A percentile compares a stretch with the other conserved stretches of the same genome.
These are phyloP conservation scores for Takifugu flavidus DNA, from an alignment of 2,113 vertebrate genomes.

Conservation along the genomic window DNA sequence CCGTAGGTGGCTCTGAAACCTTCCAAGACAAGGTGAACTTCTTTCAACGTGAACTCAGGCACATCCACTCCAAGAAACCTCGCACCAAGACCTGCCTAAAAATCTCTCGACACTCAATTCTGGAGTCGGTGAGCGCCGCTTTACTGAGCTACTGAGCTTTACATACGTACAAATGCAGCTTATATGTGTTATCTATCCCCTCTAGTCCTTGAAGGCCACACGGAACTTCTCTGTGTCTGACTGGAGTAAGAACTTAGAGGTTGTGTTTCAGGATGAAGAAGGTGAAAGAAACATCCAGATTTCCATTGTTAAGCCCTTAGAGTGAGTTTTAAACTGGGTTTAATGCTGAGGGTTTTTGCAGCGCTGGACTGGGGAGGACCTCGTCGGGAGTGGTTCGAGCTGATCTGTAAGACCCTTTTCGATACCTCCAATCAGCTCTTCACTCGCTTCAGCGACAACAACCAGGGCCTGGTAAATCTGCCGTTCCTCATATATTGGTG, in stretches of 20 bases:
- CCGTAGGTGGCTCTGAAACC: slow-evolving; percentile 92
- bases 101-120: slow-evolving; percentile 84
- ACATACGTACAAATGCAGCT: background rate
- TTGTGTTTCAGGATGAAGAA: slow-evolving; percentile 98
- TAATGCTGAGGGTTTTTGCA: slow-evolving; percentile 39
- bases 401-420: slow-evolving; percentile 93
- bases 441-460: slow-evolving; percentile 93
- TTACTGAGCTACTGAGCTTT: background rate
- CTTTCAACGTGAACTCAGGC: slow-evolving; percentile 93
- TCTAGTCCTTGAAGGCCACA: slow-evolving; percentile 91
- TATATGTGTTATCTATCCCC: slow-evolving; percentile 2
- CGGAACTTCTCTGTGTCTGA: slow-evolving; percentile 97
- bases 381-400: slow-evolving; percentile 96
- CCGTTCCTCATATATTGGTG: too few relatives aligned
- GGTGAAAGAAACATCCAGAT: slow-evolving; percentile 66
- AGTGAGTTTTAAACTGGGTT: background rate
- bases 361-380: slow-evolving; percentile 98
- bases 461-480: slow-evolving; percentile 87
- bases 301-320: background rate
- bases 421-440: slow-evolving; percentile 94
- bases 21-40: slow-evolving; percentile 99
- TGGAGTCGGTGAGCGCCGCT: slow-evolving; percentile 86
- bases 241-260: slow-evolving; percentile 99
- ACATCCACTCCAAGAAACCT: slow-evolving; percentile 91
- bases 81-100: slow-evolving; percentile 94